These are phyloP conservation scores for Okamejei kenojei DNA, from an alignment of 2,797 vertebrate genomes.

Conservation along the genomic window DNA sequence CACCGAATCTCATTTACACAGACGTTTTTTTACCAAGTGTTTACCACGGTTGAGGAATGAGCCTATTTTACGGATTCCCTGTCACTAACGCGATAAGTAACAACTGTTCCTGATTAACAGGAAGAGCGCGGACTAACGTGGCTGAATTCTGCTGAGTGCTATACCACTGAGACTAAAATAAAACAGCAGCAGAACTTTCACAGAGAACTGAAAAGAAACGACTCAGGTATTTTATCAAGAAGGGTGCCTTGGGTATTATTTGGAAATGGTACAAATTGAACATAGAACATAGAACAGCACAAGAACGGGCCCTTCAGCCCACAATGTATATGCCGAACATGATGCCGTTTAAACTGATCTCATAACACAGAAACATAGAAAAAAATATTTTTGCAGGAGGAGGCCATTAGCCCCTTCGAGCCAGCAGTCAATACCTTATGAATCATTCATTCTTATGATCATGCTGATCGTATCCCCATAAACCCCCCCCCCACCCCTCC, in stretches of 20 bases:
- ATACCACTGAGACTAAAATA: background rate
- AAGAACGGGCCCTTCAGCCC: no score
- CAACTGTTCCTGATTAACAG: background rate
- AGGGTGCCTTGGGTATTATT: background rate
- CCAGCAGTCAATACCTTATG: no score
- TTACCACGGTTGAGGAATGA: background rate
- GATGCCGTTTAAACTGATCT: no score
- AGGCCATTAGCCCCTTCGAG: no score
- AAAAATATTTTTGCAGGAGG: no score
- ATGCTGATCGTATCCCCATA: no score
- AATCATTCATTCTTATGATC: no score
- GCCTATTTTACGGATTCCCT: background rate
- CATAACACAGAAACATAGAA: no score
- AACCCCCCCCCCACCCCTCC: no score
- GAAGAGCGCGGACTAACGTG: background rate
- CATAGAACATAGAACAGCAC: no score
- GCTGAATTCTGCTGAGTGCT: background rate
- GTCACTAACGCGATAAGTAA: background rate
- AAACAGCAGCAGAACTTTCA: background rate
- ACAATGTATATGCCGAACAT: no score
- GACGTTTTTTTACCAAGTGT: background rate
- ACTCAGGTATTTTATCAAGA: background rate
- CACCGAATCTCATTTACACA: background rate
- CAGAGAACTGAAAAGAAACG: background rate
- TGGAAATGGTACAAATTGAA: background rate